Percentiles rank a stretch among this genome's conserved stretches.
These are phyloP conservation scores for Palaemon carinicauda DNA, from an alignment of 1,140 invertebrate species.

Conservation along the genomic window DNA sequence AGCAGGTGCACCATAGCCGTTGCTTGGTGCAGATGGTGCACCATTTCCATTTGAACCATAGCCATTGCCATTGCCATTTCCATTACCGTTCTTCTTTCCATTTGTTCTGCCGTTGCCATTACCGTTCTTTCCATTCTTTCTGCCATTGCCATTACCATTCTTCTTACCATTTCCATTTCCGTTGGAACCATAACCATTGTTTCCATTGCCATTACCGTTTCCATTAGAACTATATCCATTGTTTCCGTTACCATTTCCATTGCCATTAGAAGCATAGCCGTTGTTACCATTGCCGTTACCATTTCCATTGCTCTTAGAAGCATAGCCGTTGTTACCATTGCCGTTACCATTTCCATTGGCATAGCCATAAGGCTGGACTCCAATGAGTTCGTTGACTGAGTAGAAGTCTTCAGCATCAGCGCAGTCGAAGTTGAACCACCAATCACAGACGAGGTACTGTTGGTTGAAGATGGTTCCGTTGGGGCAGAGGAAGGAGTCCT, in stretches of 20 bases:
- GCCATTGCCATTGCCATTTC: no score
- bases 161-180: no score
- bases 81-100: no score
- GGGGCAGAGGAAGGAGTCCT: conserved; percentile 68
- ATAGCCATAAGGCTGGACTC: background rate
- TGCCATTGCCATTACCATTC: no score
- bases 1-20: no score
- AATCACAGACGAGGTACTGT: conserved; percentile 70
- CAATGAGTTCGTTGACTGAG: conserved; percentile 63
- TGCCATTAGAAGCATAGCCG: background rate
- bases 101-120: no score
- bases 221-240: no score
- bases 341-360: background rate
- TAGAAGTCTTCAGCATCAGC: conserved; percentile 65
- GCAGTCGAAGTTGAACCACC: conserved; percentile 71
- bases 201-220: no score
- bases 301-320: background rate
- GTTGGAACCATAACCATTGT: background rate
- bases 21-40: no score
- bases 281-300: background rate
- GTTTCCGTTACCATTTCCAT: background rate
- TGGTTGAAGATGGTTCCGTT: conserved; percentile 71
- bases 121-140: background rate
- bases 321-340: background rate
- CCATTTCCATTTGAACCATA: no score